phyloP scores from a whole-genome alignment of 2,113 vertebrate genomes.

The Platycercus adscitus region DNA sequence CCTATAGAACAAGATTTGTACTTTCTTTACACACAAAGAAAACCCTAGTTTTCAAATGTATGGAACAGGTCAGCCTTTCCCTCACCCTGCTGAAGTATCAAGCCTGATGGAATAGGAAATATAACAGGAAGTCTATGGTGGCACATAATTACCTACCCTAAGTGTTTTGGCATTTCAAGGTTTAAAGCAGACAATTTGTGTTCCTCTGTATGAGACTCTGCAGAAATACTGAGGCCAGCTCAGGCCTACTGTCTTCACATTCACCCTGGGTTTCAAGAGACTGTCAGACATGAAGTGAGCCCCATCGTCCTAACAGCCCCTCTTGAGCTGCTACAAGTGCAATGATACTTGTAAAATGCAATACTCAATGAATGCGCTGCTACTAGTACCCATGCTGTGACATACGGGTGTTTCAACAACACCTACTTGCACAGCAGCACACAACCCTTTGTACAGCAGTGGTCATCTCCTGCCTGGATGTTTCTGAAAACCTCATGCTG shows the following conservation, averaged over 20 bases:
- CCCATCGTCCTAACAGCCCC: not conserved
- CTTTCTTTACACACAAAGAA: not conserved
- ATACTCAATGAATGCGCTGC: not conserved
- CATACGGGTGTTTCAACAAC: not conserved
- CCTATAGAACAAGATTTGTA: not conserved
- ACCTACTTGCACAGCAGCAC: fast-evolving
- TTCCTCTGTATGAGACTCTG: not conserved
- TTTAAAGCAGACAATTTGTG: not conserved
- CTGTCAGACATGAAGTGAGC: not conserved
- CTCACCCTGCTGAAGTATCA: not conserved
- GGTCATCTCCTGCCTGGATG: not conserved
- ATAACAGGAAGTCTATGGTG: not conserved
- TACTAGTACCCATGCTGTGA: not conserved
- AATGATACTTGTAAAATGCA: not conserved
- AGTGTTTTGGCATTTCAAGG: not conserved
- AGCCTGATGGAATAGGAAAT: not conserved
- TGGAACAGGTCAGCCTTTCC: not conserved
- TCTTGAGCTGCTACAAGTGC: not conserved
- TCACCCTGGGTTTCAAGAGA: not conserved
- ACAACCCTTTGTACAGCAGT: not conserved
- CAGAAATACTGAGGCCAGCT: not conserved
- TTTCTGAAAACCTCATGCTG: not conserved
- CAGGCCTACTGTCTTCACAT: not conserved
- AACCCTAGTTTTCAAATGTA: not conserved
- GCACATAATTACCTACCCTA: not conserved